Conservation (phyloP, 2,113 vertebrate species). For the western clawed frog (Xenopus tropicalis) region DNA sequence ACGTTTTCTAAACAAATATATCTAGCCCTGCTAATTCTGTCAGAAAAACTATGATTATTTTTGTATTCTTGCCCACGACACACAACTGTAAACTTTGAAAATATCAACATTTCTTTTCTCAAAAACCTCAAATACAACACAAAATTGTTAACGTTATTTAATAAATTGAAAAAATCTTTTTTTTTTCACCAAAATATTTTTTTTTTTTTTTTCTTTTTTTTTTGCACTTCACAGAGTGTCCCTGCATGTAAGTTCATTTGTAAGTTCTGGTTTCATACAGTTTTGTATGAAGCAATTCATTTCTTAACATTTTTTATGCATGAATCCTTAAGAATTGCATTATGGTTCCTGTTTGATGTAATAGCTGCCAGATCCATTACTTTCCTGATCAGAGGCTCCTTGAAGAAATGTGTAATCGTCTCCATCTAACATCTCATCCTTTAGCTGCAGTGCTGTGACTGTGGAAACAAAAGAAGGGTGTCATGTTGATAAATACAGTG, state of each 20-base stretch:
- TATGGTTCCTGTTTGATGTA: slow-evolving; percentile 95
- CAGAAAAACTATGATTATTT: slow-evolving; percentile 72
- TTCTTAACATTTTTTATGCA: slow-evolving; percentile 60
- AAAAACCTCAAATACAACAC: slow-evolving; percentile 97
- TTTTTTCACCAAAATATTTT: slow-evolving; percentile 67
- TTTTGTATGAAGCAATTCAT: not conserved
- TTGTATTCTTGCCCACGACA: slow-evolving; percentile 65
- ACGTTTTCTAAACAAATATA: slow-evolving; percentile 68
- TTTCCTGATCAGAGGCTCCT: slow-evolving; percentile 91
- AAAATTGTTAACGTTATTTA: slow-evolving; percentile 82
- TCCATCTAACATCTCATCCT: slow-evolving; percentile 86
- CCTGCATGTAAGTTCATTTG: slow-evolving; percentile 71
- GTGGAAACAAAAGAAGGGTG: slow-evolving; percentile 37
- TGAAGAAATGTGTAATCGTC: slow-evolving; percentile 91
- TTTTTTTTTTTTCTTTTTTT: slow-evolving; percentile 60
- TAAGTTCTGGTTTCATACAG: slow-evolving; percentile 61
- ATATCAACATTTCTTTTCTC: slow-evolving; percentile 79
- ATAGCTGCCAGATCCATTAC: slow-evolving; percentile 92
- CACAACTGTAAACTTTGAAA: slow-evolving; percentile 75
- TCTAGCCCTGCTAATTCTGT: slow-evolving; percentile 71
- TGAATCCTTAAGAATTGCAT: slow-evolving; percentile 53
- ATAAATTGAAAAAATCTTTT: slow-evolving; percentile 72
- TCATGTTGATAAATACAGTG: no score
- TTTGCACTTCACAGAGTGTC: slow-evolving; percentile 54
- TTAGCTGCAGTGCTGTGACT: slow-evolving; percentile 86